Base-by-base conservation (phyloP, 2,113 vertebrate species). In the Thalassoma bifasciatum region DNA sequence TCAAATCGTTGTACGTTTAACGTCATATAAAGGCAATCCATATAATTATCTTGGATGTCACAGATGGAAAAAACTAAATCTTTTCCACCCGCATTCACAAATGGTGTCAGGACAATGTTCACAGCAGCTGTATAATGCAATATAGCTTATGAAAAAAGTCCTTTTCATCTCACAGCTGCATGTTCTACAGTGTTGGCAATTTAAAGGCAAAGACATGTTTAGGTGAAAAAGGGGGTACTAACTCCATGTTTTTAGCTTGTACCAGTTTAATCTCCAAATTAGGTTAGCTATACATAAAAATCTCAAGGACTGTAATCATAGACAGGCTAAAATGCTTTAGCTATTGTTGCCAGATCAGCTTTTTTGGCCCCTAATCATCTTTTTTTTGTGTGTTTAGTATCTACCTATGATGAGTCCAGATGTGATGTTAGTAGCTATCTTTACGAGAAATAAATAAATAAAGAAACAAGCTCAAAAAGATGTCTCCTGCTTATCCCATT, bases 1-100 rank as follows among this genome's bases (percentile, higher is more conserved):
- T 36, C 65, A 47, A 14, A 36, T 42, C 19, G 23, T 50, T 66
- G 46, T 61, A 47, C n/a, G n/a, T 58, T 63, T 24, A 3, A 67
- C 64, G 65, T 81, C 72, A 77, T 82, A 79, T 53, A 62, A 84
- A 72, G 44, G 52, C 53, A 47, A 24, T 9, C 37, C 9, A 1
- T 81, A 63, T 88, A 81, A 63, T 65, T 49, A 85, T 78, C 85
- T 64, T 67, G 52, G 23, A 14, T 47, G 60, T 74, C 72, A 66
- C 56, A 60, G 56, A 50, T 44, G 77, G 17, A 83, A 36, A n/a
- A 75, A 72, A 56, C 21, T 22, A 54, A 58, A 61, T 83, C 11
- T 75, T 62, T 83, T 59, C 52, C 69, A 49, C 22, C 22, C 38
- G 51, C 26, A 50, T 21, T 40, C 47, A 65, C 74, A 63, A 40